Conservation (phyloP, 2,113 vertebrate species). For the Leptosomus discolor region DNA sequence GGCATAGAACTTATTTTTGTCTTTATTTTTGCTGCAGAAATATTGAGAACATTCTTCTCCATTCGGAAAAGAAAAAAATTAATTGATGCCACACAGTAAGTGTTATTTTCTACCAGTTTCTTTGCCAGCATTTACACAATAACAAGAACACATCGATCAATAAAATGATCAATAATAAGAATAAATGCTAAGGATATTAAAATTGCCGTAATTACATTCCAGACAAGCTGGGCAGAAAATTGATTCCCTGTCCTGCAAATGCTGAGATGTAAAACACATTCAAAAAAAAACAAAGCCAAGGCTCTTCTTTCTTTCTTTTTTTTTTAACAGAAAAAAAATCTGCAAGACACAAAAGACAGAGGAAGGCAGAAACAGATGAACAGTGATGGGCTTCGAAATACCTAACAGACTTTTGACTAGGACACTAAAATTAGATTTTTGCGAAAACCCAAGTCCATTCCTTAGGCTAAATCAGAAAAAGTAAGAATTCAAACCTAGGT, state of each 20-base stretch:
- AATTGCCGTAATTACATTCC: constrained; percentile 10
- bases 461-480: not conserved
- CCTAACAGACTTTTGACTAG: not conserved
- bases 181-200: constrained; percentile 20
- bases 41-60: not conserved
- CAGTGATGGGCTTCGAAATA: not conserved
- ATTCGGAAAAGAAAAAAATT: not conserved
- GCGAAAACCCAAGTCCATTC: not conserved
- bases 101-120: not conserved
- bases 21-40: not conserved
- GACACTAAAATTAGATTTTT: not conserved
- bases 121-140: not conserved
- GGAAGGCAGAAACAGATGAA: not conserved
- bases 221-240: not conserved
- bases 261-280: not conserved
- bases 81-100: not conserved
- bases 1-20: not conserved
- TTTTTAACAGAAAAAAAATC: not conserved
- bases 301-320: not conserved
- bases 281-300: not conserved
- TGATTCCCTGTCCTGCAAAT: constrained; percentile 1
- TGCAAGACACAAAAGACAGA: not conserved
- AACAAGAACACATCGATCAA: not conserved
- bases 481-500: not conserved
- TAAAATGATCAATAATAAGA: constrained; percentile 24